A percentile compares a stretch with the other conserved stretches of the same genome.
Conservation (phyloP, 53 echinoderm and acorn worm species). For the Actinopyga echinites region DNA sequence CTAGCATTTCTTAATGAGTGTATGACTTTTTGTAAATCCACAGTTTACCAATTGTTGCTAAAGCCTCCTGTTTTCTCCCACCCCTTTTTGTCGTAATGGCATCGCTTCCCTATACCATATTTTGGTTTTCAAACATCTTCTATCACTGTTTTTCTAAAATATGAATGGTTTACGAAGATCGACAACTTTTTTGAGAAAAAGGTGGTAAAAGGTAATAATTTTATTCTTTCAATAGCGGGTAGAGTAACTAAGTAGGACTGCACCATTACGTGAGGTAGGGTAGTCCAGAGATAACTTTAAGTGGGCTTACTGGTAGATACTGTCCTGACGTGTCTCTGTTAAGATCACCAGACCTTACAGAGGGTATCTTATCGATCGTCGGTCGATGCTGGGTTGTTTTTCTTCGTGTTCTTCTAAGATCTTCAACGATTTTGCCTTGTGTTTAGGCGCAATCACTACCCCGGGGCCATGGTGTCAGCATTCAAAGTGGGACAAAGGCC, state of each 20-base stretch:
- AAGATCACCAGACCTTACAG: slow-evolving; percentile 29
- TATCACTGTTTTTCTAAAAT: no score
- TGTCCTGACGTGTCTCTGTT: background rate
- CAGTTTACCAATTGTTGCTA: slow-evolving; percentile 9
- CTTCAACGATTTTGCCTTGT: slow-evolving; percentile 1
- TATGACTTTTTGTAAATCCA: slow-evolving; percentile 3
- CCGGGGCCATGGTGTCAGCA: slow-evolving; percentile 30
- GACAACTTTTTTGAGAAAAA: no score
- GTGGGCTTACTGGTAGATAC: background rate
- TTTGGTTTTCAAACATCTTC: background rate
- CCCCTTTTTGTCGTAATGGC: background rate
- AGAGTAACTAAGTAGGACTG: no score
- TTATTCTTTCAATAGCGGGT: no score
- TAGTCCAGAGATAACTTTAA: no score
- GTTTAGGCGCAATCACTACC: slow-evolving; percentile 24
- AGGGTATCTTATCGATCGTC: slow-evolving; percentile 18
- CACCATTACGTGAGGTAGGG: no score
- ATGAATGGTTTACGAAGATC: no score
- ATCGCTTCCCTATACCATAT: background rate
- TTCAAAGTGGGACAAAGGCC: background rate
- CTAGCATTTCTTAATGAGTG: slow-evolving; percentile 24
- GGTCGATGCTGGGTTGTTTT: slow-evolving; percentile 24
- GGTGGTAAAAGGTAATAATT: no score
- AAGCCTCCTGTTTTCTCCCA: background rate
- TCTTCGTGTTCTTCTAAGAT: slow-evolving; percentile 7